Percentiles rank a stretch among this genome's conserved stretches.
Conservation (phyloP, 2,113 vertebrate genomes). For the Centropus unirufus region DNA sequence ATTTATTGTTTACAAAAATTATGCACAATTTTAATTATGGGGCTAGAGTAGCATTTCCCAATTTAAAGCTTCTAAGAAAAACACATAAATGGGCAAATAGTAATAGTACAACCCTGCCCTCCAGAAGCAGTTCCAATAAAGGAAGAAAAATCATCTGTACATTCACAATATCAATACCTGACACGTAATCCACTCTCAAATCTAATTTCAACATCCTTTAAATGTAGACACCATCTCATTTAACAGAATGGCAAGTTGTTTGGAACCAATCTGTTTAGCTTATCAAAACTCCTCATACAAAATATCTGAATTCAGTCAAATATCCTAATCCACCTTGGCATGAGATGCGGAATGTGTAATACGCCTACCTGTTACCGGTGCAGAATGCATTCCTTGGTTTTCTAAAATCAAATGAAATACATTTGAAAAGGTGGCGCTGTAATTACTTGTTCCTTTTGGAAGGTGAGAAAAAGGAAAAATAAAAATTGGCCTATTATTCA, state of each 20-base stretch:
- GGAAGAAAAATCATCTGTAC: not conserved
- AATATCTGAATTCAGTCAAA: not conserved
- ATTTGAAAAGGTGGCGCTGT: not conserved
- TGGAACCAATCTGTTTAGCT: not conserved
- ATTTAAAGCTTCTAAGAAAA: not conserved
- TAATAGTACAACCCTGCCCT: not conserved
- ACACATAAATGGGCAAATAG: not conserved
- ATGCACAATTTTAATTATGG: not conserved
- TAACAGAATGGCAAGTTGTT: not conserved
- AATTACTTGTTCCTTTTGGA: not conserved
- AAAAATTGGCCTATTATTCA: not conserved
- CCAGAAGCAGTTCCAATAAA: too few species aligned
- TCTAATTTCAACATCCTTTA: not conserved
- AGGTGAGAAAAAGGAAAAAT: not conserved
- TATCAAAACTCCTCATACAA: not conserved
- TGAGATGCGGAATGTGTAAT: not conserved
- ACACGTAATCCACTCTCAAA: not conserved
- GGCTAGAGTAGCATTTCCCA: not conserved
- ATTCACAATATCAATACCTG: not conserved
- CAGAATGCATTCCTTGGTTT: not conserved
- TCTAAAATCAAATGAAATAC: conserved; percentile 2
- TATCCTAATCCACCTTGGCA: fast-evolving
- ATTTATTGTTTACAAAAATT: not conserved
- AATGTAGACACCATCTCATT: not conserved
- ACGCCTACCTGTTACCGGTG: not conserved